Evolutionary conservation across 2,113 vertebrate species (phyloP).

Genomic region (Eclectus roratus): DNA sequence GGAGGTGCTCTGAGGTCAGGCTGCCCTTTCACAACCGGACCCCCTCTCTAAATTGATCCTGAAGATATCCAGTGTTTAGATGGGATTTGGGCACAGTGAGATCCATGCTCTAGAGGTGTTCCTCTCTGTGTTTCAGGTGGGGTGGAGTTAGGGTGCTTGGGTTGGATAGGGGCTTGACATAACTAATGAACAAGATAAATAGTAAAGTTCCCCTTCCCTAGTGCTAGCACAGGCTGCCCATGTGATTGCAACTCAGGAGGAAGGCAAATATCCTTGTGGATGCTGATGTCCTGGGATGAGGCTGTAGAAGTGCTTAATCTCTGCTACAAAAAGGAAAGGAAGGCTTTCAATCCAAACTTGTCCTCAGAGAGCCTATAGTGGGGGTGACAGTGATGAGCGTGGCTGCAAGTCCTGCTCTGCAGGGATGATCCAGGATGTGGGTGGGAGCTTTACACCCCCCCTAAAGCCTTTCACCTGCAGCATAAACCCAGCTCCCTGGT

Average conservation of each 20-base stretch:
- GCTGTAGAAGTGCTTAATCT: background rate
- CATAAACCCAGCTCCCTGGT: background rate
- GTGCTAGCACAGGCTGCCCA: background rate
- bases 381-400: background rate
- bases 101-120: background rate
- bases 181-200: background rate
- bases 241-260: background rate
- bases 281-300: background rate
- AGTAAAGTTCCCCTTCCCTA: background rate
- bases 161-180: background rate
- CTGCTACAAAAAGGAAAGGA: background rate
- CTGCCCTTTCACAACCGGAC: background rate
- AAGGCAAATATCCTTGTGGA: background rate
- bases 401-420: background rate
- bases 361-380: background rate
- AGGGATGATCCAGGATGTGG: background rate
- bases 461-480: background rate
- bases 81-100: background rate
- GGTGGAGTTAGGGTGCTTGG: background rate
- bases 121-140: background rate
- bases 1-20: background rate
- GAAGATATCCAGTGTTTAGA: background rate
- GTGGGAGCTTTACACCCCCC: background rate
- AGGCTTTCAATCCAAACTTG: background rate
- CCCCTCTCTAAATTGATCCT: background rate